A percentile compares a stretch with the other conserved stretches of the same genome.
Conservation (phyloP, 1,140 invertebrate genomes). For the Batillaria attramentaria region DNA sequence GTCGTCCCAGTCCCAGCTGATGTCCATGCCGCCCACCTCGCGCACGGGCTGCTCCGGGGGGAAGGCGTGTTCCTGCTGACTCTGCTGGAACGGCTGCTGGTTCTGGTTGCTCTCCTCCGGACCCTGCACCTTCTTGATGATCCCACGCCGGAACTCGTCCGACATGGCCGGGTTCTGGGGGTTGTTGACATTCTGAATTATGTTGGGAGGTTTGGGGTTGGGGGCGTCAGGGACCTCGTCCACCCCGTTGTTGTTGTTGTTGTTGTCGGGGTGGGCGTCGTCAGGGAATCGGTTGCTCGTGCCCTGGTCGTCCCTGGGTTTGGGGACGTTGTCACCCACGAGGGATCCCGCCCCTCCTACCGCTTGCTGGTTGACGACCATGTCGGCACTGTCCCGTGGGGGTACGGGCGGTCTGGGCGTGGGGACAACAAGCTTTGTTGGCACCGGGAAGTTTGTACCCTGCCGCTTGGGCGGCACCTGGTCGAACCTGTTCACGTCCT, state of each 20-base stretch:
- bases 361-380: not conserved
- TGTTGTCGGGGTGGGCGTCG: not conserved
- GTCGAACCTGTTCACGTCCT: not conserved
- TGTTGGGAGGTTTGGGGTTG: conserved; percentile 21
- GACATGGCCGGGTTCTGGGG: not conserved
- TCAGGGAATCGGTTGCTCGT: not conserved
- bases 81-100: not conserved
- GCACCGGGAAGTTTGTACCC: not conserved
- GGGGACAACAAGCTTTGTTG: not conserved
- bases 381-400: too few species aligned
- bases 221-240: conserved; percentile 23
- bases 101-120: conserved; percentile 7
- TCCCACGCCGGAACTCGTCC: not conserved
- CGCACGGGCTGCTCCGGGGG: conserved; percentile 23
- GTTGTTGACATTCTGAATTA: conserved; percentile 24
- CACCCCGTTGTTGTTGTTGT: conserved; percentile 16
- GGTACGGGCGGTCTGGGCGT: not conserved
- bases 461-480: not conserved
- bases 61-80: not conserved
- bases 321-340: not conserved
- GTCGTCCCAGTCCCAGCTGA: conserved; percentile 67
- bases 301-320: not conserved
- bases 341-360: not conserved
- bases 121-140: conserved; percentile 1
- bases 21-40: conserved; percentile 46